These are phyloP conservation scores for Tauraco erythrolophus DNA, from an alignment of 2,113 vertebrate species.

Conservation along the genomic window DNA sequence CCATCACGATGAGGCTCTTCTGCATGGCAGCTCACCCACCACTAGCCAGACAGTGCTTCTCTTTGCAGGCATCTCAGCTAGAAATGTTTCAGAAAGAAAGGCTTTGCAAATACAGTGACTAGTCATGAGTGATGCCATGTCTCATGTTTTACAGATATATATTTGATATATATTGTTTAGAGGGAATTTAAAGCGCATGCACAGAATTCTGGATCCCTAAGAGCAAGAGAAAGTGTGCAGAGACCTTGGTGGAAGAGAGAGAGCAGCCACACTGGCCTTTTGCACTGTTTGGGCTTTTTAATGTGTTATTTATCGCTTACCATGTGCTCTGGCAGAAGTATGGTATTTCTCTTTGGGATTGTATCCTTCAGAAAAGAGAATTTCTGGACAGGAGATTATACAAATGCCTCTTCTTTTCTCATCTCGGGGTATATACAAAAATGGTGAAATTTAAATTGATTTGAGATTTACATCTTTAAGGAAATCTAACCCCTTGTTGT, in stretches of 20 bases:
- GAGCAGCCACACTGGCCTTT: neutral
- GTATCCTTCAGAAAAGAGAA: neutral
- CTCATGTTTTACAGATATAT: neutral
- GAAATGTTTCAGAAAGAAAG: neutral
- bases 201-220: neutral
- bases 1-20: neutral
- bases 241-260: neutral
- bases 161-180: neutral
- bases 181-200: neutral
- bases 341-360: neutral
- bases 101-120: accelerated
- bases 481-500: neutral
- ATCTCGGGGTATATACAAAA: neutral
- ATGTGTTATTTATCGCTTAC: neutral
- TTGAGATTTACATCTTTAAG: slow-evolving; percentile 11
- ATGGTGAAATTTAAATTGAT: neutral
- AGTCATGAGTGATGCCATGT: neutral
- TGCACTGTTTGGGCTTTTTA: neutral
- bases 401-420: neutral
- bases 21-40: neutral
- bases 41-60: neutral
- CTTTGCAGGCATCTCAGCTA: neutral
- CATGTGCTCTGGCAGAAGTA: neutral
- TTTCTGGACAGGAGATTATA: neutral
- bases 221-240: neutral